Conservation (phyloP, 1,140 invertebrate species). For the Mya arenaria region DNA sequence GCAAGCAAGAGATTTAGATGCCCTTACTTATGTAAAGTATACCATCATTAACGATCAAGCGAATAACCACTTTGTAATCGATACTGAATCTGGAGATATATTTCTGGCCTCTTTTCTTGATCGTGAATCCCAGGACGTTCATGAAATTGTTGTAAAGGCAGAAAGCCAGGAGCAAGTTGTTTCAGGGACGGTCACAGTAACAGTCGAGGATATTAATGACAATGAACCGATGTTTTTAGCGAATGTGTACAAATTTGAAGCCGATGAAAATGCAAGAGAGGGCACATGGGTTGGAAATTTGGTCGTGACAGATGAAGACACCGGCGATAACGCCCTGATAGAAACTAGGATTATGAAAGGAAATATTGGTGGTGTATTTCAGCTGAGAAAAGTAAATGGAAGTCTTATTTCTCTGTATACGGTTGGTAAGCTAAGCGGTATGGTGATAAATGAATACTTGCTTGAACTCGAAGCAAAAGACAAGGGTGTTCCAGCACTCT, state of each 20-base stretch:
- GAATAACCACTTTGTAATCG: slow-evolving; percentile 35
- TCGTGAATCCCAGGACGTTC: slow-evolving; percentile 21
- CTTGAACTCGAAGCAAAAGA: slow-evolving; percentile 47
- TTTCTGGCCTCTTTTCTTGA: slow-evolving; percentile 30
- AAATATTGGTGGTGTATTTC: not conserved
- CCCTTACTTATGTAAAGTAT: slow-evolving; percentile 4
- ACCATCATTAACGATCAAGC: slow-evolving; percentile 3
- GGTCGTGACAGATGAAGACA: slow-evolving; percentile 23
- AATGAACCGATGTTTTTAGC: slow-evolving; percentile 37
- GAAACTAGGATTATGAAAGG: slow-evolving; percentile 18
- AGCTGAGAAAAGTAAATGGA: not conserved
- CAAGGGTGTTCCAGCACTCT: slow-evolving; percentile 8
- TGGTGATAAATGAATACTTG: slow-evolving; percentile 38
- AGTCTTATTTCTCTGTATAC: slow-evolving; percentile 1
- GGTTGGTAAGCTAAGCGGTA: slow-evolving; percentile 3
- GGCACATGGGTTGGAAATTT: slow-evolving; percentile 8
- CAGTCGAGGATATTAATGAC: slow-evolving; percentile 40
- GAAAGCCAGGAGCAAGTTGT: not conserved
- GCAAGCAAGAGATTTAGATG: slow-evolving; percentile 45
- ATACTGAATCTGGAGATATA: slow-evolving; percentile 27
- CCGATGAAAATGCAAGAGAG: not conserved
- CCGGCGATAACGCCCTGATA: slow-evolving; percentile 25
- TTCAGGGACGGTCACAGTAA: slow-evolving; percentile 12
- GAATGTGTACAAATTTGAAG: slow-evolving; percentile 39
- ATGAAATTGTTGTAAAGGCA: slow-evolving; percentile 30